Evolutionary conservation across 1,140 invertebrate genomes (phyloP).

Genomic region (Hypsibius dujardini): DNA sequence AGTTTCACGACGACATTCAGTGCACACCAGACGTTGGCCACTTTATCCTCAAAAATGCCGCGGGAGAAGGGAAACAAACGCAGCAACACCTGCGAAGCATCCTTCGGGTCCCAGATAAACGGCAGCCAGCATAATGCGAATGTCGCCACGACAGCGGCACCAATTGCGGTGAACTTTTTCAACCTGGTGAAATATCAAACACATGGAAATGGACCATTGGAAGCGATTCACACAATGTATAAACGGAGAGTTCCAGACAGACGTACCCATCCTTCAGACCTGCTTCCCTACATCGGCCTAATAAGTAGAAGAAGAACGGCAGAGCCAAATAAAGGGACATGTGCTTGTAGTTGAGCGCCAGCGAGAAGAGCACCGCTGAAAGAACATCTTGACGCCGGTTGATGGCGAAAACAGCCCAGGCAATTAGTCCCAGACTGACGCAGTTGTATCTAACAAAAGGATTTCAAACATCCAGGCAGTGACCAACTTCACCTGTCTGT

Average conservation of each 20-base stretch:
- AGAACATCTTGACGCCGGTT: constrained; percentile 42
- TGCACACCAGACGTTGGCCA: constrained; percentile 89
- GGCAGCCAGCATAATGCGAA: constrained; percentile 72
- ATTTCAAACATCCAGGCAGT: too few relatives aligned
- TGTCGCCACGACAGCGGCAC: constrained; percentile 45
- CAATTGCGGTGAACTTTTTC: constrained; percentile 41
- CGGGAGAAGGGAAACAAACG: constrained; percentile 77
- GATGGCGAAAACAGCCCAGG: constrained; percentile 53
- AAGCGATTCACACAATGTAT: constrained; percentile 18
- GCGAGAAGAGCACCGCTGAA: constrained; percentile 57
- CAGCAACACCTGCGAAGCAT: constrained; percentile 46
- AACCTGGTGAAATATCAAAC: constrained; percentile 23
- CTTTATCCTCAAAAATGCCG: constrained; percentile 96
- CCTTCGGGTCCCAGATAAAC: constrained; percentile 45
- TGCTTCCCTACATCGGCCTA: constrained; percentile 40
- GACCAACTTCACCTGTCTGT: too few relatives aligned
- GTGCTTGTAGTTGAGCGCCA: constrained; percentile 93
- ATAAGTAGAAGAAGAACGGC: constrained; percentile 84
- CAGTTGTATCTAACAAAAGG: constrained; percentile 61
- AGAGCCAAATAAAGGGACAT: constrained; percentile 96
- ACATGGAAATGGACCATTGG: too few relatives aligned
- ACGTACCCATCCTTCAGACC: constrained; percentile 21
- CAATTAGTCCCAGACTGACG: constrained; percentile 68
- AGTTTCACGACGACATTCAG: constrained; percentile 74
- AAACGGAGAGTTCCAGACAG: constrained; percentile 15